Evolutionary conservation across 2,888 invertebrate genomes (phyloP).

Genomic region (Acanthosepion lycidas): DNA sequence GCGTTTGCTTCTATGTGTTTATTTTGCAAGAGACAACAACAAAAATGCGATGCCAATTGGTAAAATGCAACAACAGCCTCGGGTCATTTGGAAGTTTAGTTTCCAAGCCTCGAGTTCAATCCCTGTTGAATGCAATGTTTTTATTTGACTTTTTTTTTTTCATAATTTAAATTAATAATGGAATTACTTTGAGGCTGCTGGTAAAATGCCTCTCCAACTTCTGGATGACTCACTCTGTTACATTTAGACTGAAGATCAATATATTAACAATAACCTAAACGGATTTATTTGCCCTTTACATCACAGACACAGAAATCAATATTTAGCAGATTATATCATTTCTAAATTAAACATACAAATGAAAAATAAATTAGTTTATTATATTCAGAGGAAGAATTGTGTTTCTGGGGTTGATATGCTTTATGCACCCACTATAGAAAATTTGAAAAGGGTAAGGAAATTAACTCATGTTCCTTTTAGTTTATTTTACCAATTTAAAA

Average conservation of each 20-base stretch:
- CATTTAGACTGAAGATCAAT: background rate
- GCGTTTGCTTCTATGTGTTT: background rate
- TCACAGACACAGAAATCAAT: background rate
- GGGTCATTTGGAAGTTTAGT: background rate
- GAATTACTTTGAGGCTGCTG: background rate
- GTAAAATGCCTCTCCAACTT: background rate
- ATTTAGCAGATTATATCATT: background rate
- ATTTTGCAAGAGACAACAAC: background rate
- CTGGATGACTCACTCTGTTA: background rate
- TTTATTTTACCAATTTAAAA: too few species aligned
- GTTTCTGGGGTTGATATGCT: too few species aligned
- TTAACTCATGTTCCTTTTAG: too few species aligned
- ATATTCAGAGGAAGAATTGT: too few species aligned
- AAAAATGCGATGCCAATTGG: background rate
- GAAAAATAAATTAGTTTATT: too few species aligned
- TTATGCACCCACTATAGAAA: too few species aligned
- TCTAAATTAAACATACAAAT: too few species aligned
- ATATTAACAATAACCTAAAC: background rate
- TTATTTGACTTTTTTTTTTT: too few species aligned
- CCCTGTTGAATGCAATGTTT: background rate
- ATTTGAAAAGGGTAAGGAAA: too few species aligned
- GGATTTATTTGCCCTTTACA: background rate
- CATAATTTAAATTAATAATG: background rate
- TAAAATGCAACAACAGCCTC: background rate
- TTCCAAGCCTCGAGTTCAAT: background rate